A percentile compares a stretch with the other conserved stretches of the same genome.
phyloP scores from a whole-genome alignment of 2,888 invertebrate genomes.

The Mythimna loreyi region DNA sequence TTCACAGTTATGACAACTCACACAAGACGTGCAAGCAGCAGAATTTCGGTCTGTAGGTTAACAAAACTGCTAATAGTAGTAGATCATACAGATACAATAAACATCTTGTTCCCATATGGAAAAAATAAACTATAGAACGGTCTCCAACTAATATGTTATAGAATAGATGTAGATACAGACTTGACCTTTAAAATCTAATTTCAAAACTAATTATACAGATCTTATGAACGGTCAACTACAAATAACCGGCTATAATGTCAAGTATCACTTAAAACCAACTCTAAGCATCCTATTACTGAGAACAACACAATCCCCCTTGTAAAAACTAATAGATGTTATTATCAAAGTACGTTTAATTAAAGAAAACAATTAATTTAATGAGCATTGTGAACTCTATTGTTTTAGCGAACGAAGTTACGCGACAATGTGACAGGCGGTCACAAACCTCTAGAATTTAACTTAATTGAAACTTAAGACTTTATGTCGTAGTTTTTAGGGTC shows the following conservation, averaged over 20 bases:
- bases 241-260: no score
- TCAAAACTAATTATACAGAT: no score
- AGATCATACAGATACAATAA: no score
- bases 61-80: no score
- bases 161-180: no score
- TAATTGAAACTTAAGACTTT: conserved; percentile 40
- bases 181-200: no score
- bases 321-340: conserved; percentile 45
- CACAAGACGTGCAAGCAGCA: no score
- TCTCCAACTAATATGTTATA: no score
- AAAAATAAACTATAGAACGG: no score
- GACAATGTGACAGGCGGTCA: conserved; percentile 42
- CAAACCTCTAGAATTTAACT: conserved; percentile 26
- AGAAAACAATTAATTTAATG: conserved; percentile 46
- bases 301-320: conserved; percentile 26
- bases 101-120: background rate
- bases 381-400: conserved; percentile 27
- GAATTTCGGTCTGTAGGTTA: no score
- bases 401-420: conserved; percentile 27
- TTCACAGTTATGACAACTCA: no score
- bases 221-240: no score
- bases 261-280: conserved; percentile 17
- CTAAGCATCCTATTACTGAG: conserved; percentile 26
- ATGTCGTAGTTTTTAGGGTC: conserved; percentile 27
- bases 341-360: conserved; percentile 39